These are phyloP conservation scores for Tympanuchus pallidicinctus DNA, from an alignment of 2,113 vertebrate genomes.

Conservation along the genomic window DNA sequence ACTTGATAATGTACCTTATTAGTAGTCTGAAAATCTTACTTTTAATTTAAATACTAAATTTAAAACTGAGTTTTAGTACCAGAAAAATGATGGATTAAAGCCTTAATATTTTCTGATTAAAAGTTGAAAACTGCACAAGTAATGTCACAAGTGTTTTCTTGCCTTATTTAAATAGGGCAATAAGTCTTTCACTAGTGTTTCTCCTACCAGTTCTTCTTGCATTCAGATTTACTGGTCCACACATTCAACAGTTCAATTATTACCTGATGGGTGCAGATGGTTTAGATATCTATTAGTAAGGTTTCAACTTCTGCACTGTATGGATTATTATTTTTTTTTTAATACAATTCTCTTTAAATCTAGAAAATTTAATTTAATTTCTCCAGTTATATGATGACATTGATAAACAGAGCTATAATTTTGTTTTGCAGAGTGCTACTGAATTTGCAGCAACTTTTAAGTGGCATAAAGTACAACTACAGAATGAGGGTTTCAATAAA, in stretches of 20 bases:
- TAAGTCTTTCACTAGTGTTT: background rate
- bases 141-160: background rate
- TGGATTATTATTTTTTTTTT: background rate
- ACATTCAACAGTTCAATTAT: background rate
- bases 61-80: background rate
- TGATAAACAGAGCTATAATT: background rate
- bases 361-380: background rate
- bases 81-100: background rate
- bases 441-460: slow-evolving; percentile 87
- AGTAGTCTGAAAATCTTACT: background rate
- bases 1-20: background rate
- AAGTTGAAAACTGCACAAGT: background rate
- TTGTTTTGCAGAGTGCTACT: slow-evolving; percentile 66
- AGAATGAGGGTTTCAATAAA: slow-evolving; percentile 85
- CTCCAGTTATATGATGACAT: background rate
- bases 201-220: background rate
- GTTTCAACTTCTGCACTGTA: background rate
- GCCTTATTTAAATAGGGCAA: background rate
- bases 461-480: slow-evolving; percentile 83
- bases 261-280: background rate
- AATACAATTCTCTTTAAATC: background rate
- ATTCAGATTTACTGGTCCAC: background rate
- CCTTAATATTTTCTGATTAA: background rate
- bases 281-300: background rate
- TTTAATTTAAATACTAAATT: background rate